Base-by-base conservation (phyloP, 2,888 invertebrate genomes). In the Microctonus brassicae region DNA sequence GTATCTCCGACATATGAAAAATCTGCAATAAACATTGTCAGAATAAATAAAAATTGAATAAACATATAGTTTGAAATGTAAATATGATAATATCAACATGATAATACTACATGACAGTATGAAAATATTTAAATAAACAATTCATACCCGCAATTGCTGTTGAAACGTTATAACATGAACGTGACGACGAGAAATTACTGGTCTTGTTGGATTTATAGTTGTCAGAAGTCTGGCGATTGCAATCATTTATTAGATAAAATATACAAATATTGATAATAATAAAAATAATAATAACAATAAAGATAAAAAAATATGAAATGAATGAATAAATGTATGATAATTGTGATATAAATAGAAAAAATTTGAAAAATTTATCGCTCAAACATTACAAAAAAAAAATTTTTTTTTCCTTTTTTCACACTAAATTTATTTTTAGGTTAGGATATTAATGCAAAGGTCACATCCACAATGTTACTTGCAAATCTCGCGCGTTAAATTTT, bases 241-340 rank as follows among this genome's bases (percentile, higher is more conserved):
- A 82, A 78, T 84, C 85, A 85, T 85, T 84, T 85, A 85, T 82
- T 79, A 36, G 7, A 26, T 36, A 9, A 34, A 53, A 20, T 29
- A 7, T 1, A 13, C 17, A 53, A 47, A 47, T 47, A 47, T 47
- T 47, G 17, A 47, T n/a, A 47, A 20, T 47, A 13, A 2, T 5
- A 57, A 29, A n/a, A 29, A 29, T 29, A 29, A 29, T 29, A 29
- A 29, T 29, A 29, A 29, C 7, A 29, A 29, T 29, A 29, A 29
- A 5, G 7, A 29, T 29, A 29, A 29, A 7, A 20, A 20, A 7
- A 47, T 17, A n/a, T 47, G 17, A 17, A n/a, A 0, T 17, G 17
- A 5, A 47, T 2, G 9, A 7, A 5, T 17, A 17, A 1, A 17
- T n/a, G 17, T 1, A 20, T 47, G 17, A 47, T 17, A 20, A 0